Percentiles rank a stretch among this genome's conserved stretches.
phyloP scores from a whole-genome alignment of 2,797 vertebrate genomes.

The Leptodactylus fallax region DNA sequence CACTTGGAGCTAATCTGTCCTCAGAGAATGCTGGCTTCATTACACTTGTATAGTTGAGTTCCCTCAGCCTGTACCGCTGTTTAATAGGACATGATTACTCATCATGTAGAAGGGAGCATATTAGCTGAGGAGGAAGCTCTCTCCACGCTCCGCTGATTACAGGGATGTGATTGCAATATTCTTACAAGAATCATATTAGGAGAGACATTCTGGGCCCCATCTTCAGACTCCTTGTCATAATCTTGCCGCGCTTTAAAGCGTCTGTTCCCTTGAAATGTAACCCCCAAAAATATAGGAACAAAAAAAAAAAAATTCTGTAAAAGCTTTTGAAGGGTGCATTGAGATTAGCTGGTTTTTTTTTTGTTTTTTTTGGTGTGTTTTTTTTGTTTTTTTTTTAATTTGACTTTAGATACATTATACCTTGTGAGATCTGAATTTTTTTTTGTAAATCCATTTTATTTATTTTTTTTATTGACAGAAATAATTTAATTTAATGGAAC shows the following conservation, averaged over 20 bases:
- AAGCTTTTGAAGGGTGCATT: constrained; percentile 33
- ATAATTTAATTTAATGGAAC: constrained; percentile 48
- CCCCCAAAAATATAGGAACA: constrained; percentile 54
- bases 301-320: constrained; percentile 26
- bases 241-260: constrained; percentile 82
- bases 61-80: constrained; percentile 82
- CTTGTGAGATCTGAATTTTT: constrained; percentile 36
- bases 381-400: constrained; percentile 19
- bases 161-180: constrained; percentile 82
- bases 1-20: constrained; percentile 87
- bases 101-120: constrained; percentile 84
- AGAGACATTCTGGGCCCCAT: constrained; percentile 80
- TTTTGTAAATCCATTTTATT: background rate
- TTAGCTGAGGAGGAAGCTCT: constrained; percentile 83
- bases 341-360: constrained; percentile 1
- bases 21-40: constrained; percentile 84
- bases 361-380: no score
- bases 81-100: constrained; percentile 88
- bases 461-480: constrained; percentile 29
- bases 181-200: constrained; percentile 80
- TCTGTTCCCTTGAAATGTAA: constrained; percentile 47
- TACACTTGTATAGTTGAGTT: constrained; percentile 83
- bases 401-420: constrained; percentile 11
- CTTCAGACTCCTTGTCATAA: constrained; percentile 86
- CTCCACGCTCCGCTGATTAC: constrained; percentile 80